Base-by-base conservation (phyloP, 1,140 invertebrate genomes). In the Sycophaga agraensis region DNA sequence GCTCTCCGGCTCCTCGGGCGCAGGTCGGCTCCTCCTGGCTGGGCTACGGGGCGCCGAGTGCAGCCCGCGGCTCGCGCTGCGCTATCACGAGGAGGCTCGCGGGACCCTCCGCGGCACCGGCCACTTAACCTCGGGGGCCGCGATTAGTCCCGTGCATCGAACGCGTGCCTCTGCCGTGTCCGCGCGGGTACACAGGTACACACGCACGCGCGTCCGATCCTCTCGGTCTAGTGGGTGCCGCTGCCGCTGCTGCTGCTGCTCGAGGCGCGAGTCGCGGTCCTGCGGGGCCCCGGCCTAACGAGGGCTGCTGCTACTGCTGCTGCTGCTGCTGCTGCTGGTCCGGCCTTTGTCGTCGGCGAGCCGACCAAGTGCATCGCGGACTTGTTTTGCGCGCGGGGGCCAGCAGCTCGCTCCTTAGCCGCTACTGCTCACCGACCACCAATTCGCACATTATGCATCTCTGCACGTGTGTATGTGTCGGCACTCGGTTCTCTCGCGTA, bases 1-100 rank as follows among this genome's bases (percentile, higher is more conserved):
- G 28, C 37, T 61, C 28, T 55, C 51, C 11, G 21, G 8, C 54
- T 28, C 45, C n/a, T n/a, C n/a, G n/a, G n/a, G n/a, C n/a, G n/a
- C n/a, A n/a, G 4, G n/a, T 9, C 12, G n/a, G 3, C 16, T 19
- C 39, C 16, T 3, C 4, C 16, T 3, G 12, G 4, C 4, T 39
- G 6, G 4, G 3, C 35, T 5, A 16, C 12, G 37, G 17, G 1
- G 37, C 37, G 37, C n/a, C 14, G 37, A 39, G 37, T 4, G 5
- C 21, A 19, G n/a, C n/a, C n/a, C 7, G 40, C 40, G 40, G 40
- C 2, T 21, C 17, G 21, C 43, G 16, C 21, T n/a, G n/a, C n/a
- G n/a, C n/a, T n/a, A n/a, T n/a, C n/a, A n/a, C n/a, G n/a, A n/a
- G n/a, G n/a, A n/a, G n/a, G n/a, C n/a, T n/a, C n/a, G n/a, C n/a